Conservation (phyloP, 2,113 vertebrate species). For the Ctenomys sociabilis region DNA sequence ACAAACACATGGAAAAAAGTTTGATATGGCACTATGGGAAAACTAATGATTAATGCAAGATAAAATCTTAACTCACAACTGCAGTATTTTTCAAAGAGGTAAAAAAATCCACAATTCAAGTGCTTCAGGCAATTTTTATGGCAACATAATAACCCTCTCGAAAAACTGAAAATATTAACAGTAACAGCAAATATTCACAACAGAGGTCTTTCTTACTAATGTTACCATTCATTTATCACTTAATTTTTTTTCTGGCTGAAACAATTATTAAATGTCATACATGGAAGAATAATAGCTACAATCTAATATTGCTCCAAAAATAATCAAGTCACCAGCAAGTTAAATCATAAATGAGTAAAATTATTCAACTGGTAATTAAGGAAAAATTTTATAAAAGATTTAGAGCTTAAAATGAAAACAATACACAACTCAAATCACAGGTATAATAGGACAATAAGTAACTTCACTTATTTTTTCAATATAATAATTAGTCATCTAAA, state of each 20-base stretch:
- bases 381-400: conserved; percentile 46
- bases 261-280: not conserved
- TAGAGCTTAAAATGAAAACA: not conserved
- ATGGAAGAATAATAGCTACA: not conserved
- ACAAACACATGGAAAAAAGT: not conserved
- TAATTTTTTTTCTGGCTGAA: conserved; percentile 53
- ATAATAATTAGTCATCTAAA: conserved; percentile 6
- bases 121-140: not conserved
- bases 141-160: not conserved
- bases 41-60: not conserved
- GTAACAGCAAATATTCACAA: conserved; percentile 13
- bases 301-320: not conserved
- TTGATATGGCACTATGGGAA: not conserved
- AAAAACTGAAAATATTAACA: conserved; percentile 34
- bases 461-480: conserved; percentile 54
- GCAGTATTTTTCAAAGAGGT: conserved; percentile 47
- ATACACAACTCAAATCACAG: not conserved
- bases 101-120: conserved; percentile 19
- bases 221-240: not conserved
- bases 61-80: conserved; percentile 32
- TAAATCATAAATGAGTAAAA: conserved; percentile 27
- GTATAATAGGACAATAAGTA: not conserved
- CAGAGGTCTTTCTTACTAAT: not conserved
- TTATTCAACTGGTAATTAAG: conserved; percentile 14
- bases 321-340: not conserved